These are phyloP conservation scores for Pedicia rivosa DNA, from an alignment of 2,888 invertebrate genomes.

Conservation along the genomic window DNA sequence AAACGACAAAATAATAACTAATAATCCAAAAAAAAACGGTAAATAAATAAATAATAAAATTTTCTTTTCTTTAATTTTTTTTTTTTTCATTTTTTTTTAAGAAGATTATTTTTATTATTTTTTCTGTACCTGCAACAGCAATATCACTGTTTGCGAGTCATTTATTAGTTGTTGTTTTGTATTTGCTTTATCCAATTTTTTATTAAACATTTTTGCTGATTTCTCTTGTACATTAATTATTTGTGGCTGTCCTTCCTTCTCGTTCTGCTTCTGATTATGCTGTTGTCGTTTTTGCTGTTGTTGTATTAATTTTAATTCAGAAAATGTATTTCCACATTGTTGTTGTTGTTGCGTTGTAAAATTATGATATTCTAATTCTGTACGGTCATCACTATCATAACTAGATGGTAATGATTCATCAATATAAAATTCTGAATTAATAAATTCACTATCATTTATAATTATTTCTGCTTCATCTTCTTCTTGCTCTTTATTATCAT, in stretches of 20 bases:
- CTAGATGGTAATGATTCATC: slow-evolving; percentile 79
- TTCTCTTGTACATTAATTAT: background rate
- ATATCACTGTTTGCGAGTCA: slow-evolving; percentile 6
- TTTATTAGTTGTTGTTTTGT: background rate
- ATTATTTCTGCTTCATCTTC: background rate
- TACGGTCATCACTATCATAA: slow-evolving; percentile 31
- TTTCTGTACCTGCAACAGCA: slow-evolving; percentile 5
- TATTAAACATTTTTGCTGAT: too few species aligned
- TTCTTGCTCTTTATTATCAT: background rate
- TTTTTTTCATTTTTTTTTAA: background rate
- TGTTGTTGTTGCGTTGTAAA: background rate
- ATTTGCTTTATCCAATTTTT: too few species aligned
- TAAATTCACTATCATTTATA: slow-evolving; percentile 39
- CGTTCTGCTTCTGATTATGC: too few species aligned
- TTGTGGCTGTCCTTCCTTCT: background rate
- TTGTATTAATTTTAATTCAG: too few species aligned
- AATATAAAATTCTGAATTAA: slow-evolving; percentile 72
- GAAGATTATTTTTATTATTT: background rate
- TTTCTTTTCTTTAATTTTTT: background rate
- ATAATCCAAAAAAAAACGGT: background rate
- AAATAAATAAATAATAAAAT: background rate
- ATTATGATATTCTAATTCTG: slow-evolving; percentile 1
- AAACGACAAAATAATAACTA: too few species aligned
- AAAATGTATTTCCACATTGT: background rate
- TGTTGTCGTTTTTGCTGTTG: background rate